These are phyloP conservation scores for Vanessa atalanta DNA, from an alignment of 1,140 invertebrate genomes.

Conservation along the genomic window DNA sequence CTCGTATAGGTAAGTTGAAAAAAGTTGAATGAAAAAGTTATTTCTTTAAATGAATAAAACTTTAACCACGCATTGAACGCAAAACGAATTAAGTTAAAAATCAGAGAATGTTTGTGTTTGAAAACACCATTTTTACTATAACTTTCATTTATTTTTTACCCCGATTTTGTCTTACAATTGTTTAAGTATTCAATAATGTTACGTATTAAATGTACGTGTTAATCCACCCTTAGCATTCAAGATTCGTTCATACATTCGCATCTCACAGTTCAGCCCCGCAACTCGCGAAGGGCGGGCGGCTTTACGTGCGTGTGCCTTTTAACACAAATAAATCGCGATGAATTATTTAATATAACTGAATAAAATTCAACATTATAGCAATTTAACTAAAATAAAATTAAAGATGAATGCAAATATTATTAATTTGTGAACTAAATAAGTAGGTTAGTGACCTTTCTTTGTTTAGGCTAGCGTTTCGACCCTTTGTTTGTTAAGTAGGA, in stretches of 20 bases:
- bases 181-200: background rate
- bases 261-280: constrained; percentile 40
- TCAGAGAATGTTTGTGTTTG: no score
- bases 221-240: constrained; percentile 21
- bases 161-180: no score
- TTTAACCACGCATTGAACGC: no score
- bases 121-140: no score
- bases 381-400: background rate
- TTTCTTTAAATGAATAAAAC: no score
- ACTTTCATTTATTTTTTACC: no score
- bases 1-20: no score
- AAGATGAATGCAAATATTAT: background rate
- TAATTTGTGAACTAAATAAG: background rate
- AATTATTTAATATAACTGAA: background rate
- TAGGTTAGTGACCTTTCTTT: constrained; percentile 52
- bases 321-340: background rate
- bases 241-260: constrained; percentile 21
- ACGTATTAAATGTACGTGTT: background rate
- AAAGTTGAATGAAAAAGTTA: no score
- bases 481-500: constrained; percentile 24
- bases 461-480: constrained; percentile 33
- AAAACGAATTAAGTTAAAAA: no score
- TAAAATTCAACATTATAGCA: background rate
- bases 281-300: constrained; percentile 42
- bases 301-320: background rate